A percentile compares a stretch with the other conserved stretches of the same genome.
These are phyloP conservation scores for Prosapia bicincta DNA, from an alignment of 2,888 invertebrate genomes.

Conservation along the genomic window DNA sequence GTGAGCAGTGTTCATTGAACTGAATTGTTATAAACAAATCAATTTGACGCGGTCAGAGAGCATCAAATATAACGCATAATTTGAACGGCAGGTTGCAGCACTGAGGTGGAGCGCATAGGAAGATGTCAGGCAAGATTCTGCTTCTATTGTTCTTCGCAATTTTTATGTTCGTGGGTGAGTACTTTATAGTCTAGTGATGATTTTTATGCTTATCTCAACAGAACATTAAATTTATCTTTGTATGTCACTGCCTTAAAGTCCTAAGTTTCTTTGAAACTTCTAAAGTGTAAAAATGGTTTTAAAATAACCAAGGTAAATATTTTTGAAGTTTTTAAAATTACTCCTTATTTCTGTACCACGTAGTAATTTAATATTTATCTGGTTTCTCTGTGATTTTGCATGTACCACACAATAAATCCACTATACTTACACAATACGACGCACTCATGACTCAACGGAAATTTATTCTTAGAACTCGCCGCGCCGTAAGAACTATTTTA, in stretches of 20 bases:
- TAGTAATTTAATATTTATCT: too few species aligned
- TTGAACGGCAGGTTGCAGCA: neutral
- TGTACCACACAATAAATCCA: too few species aligned
- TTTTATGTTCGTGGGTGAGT: neutral
- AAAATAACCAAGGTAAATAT: too few species aligned
- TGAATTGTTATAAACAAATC: neutral
- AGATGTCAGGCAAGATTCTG: neutral
- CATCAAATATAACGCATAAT: neutral
- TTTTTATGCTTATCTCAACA: neutral
- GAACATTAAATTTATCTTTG: too few species aligned
- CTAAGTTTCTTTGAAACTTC: too few species aligned
- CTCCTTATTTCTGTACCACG: too few species aligned
- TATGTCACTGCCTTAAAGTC: too few species aligned
- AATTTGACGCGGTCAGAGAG: neutral
- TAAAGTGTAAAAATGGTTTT: too few species aligned
- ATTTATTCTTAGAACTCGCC: neutral
- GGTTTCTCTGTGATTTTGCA: too few species aligned
- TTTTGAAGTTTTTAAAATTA: too few species aligned
- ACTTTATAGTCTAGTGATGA: neutral
- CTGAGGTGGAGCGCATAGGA: neutral
- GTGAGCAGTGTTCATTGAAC: neutral
- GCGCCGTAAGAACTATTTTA: neutral
- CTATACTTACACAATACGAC: neutral
- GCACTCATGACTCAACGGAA: neutral
- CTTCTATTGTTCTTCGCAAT: neutral